A percentile compares a stretch with the other conserved stretches of the same genome.
These are phyloP conservation scores for Zeugodacus cucurbitae DNA, from an alignment of 1,140 invertebrate genomes.

Conservation along the genomic window DNA sequence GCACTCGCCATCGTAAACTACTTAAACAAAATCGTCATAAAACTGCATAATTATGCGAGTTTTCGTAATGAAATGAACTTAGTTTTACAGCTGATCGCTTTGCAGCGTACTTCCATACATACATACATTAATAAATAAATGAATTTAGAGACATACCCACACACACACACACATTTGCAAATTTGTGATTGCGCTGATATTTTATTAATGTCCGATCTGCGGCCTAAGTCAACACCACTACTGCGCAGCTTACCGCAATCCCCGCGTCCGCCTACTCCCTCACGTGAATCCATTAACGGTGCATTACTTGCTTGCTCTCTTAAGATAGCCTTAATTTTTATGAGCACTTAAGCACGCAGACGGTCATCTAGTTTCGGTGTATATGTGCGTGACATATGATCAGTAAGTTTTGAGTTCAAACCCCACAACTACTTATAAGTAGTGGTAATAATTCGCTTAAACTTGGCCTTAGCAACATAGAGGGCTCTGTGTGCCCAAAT, in stretches of 20 bases:
- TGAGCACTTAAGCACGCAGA: neutral
- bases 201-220: neutral
- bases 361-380: neutral
- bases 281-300: neutral
- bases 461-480: neutral
- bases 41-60: conserved; percentile 17
- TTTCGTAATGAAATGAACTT: neutral
- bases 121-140: neutral
- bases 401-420: neutral
- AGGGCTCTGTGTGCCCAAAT: neutral
- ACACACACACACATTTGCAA: too few species aligned
- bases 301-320: neutral
- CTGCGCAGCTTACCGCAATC: neutral
- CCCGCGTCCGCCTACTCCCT: neutral
- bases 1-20: neutral
- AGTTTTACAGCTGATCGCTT: neutral
- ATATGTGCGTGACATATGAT: neutral
- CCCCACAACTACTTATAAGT: neutral
- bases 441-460: neutral
- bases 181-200: neutral
- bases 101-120: neutral
- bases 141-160: neutral
- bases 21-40: conserved; percentile 10
- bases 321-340: neutral
- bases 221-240: neutral